Evolutionary conservation across 2,113 vertebrate genomes (phyloP).

Genomic region (Orientallactaga bullata): DNA sequence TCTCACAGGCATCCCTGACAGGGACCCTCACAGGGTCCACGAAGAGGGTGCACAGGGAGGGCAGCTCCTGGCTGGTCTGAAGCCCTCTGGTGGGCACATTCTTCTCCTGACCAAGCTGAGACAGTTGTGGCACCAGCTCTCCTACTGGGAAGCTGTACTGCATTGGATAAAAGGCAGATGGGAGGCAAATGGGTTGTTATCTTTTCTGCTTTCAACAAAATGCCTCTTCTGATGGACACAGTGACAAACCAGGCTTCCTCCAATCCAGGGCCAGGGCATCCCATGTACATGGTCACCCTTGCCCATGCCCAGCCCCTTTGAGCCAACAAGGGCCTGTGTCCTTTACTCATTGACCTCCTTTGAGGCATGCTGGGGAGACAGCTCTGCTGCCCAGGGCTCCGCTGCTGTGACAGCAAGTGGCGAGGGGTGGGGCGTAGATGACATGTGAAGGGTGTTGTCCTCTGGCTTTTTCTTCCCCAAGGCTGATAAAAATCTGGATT

Average conservation of each 20-base stretch:
- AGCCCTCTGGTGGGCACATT: not conserved
- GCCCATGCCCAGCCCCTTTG: not conserved
- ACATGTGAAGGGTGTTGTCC: not conserved
- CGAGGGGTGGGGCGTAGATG: not conserved
- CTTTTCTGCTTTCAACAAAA: conserved; percentile 32
- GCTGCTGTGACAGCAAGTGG: not conserved
- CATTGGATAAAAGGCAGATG: not conserved
- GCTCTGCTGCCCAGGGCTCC: conserved; percentile 19
- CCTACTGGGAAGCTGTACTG: not conserved
- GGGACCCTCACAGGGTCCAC: not conserved
- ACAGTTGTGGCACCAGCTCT: not conserved
- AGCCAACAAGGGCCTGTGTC: accelerated
- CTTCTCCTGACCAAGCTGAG: not conserved
- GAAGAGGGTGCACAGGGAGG: not conserved
- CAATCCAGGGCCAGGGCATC: not conserved
- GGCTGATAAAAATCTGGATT: not conserved
- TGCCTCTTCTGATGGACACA: not conserved
- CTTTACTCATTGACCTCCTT: conserved; percentile 4
- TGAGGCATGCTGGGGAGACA: not conserved
- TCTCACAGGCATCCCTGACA: not conserved
- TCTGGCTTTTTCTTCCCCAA: not conserved
- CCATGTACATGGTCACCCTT: not conserved
- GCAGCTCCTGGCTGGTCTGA: not conserved
- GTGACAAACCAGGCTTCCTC: not conserved
- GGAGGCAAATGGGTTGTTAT: not conserved